These are phyloP conservation scores for Chaetops frenatus DNA, from an alignment of 2,113 vertebrate species.

Conservation along the genomic window DNA sequence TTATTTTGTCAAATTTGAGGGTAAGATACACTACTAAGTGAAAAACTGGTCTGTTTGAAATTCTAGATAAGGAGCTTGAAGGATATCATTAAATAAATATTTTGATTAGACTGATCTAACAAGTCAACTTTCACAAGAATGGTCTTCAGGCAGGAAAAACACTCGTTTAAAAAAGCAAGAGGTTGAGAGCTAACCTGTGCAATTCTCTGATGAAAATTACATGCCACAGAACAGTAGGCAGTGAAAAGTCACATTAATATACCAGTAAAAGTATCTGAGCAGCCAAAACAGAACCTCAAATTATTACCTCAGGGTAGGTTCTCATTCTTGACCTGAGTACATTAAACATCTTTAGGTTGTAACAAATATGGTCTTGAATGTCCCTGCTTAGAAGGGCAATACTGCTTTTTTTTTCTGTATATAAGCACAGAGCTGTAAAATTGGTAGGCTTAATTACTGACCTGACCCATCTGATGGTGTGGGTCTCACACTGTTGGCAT, in stretches of 20 bases:
- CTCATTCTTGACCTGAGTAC: not conserved
- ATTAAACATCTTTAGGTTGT: not conserved
- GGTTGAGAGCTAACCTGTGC: not conserved
- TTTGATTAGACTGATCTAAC: not conserved
- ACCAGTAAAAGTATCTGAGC: not conserved
- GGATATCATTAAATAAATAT: not conserved
- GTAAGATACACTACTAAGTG: not conserved
- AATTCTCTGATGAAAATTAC: not conserved
- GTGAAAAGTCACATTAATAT: not conserved
- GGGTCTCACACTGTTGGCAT: not conserved
- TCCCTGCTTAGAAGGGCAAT: accelerated
- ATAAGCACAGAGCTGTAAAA: not conserved
- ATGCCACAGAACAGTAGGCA: not conserved
- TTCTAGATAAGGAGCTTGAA: not conserved
- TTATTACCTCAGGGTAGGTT: not conserved
- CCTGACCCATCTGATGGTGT: not conserved
- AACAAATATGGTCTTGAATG: not conserved
- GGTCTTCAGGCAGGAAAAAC: not conserved
- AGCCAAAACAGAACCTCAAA: not conserved
- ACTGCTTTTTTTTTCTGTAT: not conserved
- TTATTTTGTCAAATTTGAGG: not conserved
- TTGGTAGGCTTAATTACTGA: not conserved
- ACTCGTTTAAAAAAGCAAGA: not conserved
- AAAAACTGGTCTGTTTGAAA: not conserved
- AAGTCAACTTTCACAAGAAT: not conserved